A percentile compares a stretch with the other conserved stretches of the same genome.
Conservation (phyloP, 2,888 invertebrate species). For the Pherbina coryleti region DNA sequence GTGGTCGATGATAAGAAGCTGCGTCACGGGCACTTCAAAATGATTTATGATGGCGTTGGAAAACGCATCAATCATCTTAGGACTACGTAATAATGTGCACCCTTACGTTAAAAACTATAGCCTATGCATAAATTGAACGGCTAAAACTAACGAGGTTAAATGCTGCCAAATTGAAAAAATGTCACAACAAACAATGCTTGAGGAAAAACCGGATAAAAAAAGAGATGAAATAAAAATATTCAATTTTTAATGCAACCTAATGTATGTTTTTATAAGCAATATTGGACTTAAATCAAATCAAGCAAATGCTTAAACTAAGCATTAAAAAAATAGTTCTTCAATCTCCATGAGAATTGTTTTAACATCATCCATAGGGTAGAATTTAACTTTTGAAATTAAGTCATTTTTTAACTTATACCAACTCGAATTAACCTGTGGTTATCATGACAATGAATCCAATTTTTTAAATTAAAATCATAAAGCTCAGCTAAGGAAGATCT, state of each 20-base stretch:
- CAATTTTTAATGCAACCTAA: background rate
- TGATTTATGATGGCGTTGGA: conserved; percentile 48
- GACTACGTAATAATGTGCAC: background rate
- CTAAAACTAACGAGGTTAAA: background rate
- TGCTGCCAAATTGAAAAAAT: conserved; percentile 10
- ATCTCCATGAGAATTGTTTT: too few species aligned
- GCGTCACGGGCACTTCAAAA: conserved; percentile 42
- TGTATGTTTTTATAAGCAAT: too few species aligned
- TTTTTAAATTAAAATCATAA: too few species aligned
- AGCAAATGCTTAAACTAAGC: too few species aligned
- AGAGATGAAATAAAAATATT: background rate
- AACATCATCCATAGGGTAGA: too few species aligned
- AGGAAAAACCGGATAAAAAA: background rate
- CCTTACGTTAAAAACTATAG: background rate
- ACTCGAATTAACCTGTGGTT: too few species aligned
- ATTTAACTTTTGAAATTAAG: too few species aligned
- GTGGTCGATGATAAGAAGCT: background rate
- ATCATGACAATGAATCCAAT: too few species aligned
- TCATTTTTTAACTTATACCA: too few species aligned
- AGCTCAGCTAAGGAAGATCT: too few species aligned
- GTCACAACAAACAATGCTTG: conserved; percentile 22
- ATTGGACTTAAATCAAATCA: too few species aligned
- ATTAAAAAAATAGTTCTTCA: too few species aligned
- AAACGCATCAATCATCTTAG: conserved; percentile 47
- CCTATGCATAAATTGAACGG: background rate